Evolutionary conservation across 2,113 vertebrate species (phyloP), one percentile per base, ranked within the genome.

Genomic region (Pleuronectes platessa): DNA sequence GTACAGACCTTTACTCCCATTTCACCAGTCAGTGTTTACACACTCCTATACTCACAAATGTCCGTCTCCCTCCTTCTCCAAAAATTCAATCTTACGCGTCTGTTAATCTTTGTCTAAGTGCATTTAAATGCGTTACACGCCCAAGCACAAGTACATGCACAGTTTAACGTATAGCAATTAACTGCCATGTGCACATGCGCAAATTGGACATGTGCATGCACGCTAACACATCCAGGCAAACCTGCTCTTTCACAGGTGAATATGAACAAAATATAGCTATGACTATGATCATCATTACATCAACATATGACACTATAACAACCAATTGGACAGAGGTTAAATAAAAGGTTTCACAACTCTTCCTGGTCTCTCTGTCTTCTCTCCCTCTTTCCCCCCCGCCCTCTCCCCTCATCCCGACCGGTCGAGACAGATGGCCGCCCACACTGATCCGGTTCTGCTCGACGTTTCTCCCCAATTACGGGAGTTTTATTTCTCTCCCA

Each of bases 1-100:
- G 61, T 71, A 45, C 13, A 31, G 65, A 84, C 72, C 74, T 85
- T 78, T 78, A 67, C 81, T 66, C 65, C 76, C 42, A 24, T 73
- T 82, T 71, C 64, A 73, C 26, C 45, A 23, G n/a, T 5, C 27
- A 61, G 18, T 84, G 65, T 79, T 61, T 59, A 71, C 55, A 71
- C 67, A 61, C 27, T 35, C 70, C 17, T 49, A 26, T 42, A 56
- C 47, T 47, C 26, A 7, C 59, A 60, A 68, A 68, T 54, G 72
- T 20, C n/a, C 24, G 9, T 6, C 18, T 47, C 49, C 21, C 62
- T 61, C 18, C 68, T 21, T 51, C 49, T 20, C 45, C 20, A 5
- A 5, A 31, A 21, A 12, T 66, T 27, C 0, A 49, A 5, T 65
- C 20, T 23, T 4, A 66, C 26, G 4, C 1, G 5, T 58, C 55